Base-by-base conservation (phyloP, 2,888 invertebrate species). In the Agapostemon virescens region DNA sequence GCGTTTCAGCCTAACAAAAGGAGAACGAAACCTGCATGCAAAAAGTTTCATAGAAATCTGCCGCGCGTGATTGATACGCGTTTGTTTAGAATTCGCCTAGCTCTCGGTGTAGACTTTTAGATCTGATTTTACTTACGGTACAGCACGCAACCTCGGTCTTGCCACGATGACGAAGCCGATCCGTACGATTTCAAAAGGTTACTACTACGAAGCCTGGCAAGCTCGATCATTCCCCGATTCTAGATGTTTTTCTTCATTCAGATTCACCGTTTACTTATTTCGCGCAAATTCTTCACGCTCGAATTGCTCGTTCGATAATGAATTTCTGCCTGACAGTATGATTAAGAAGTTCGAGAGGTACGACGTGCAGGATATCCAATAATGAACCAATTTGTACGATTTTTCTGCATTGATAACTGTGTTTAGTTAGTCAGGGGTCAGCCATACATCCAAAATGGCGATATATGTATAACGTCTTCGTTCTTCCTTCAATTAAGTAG, bases 31-130 rank as follows among this genome's bases (percentile, higher is more conserved):
- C 55, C 64, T 33, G 64, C 64, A 69, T 23, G 79, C 40, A 64
- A 74, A 63, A 80, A 66, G 45, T 66, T 58, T 58, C 69, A 74
- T 79, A 80, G 74, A 79, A 79, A 79, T 70, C 64, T 40, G 33
- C 23, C 58, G 42, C 23, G n/a, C 23, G 26, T 69, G 80, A 74
- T 79, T 66, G 79, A 79, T 79, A 69, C 69, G 36, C 69, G 69
- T 68, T 80, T 69, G 79, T 80, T 80, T 73, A 78, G 73, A 80
- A 80, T 80, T 80, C 73, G 64, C 69, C 73, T 13, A 45, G 42
- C 64, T 68, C 52, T 30, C 17, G 26, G 33, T 7, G 33, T 40
- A n/a, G 69, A 74, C 79, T 79, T 78, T 78, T 74, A 74, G 38
- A 49, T 79, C 79, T 40, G 45, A 52, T 71, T 63, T 33, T n/a